Base-by-base conservation (phyloP, 2,113 vertebrate species). In the Microtus oregoni region DNA sequence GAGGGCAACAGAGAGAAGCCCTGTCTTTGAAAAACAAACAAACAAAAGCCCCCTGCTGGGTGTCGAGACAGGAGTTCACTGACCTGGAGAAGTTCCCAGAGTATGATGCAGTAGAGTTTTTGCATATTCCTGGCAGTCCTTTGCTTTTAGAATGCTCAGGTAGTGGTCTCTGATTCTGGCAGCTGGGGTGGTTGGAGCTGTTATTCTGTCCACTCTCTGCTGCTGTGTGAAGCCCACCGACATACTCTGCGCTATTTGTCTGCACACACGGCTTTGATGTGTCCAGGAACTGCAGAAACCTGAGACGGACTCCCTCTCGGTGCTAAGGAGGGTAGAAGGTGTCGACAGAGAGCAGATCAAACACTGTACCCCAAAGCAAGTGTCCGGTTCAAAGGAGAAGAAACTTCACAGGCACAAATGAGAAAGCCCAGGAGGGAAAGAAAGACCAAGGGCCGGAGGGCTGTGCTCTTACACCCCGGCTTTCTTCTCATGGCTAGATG, bases 281-380 rank as follows among this genome's bases (percentile, higher is more conserved):
- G 75, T 85, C 87, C 6, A 12, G 93, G 44, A 94, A 58, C 55
- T 82, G 5, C 65, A 77, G 72, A 75, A 86, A 93, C 89, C 92
- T 72, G 79, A 86, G 90, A 77, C 1, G 7, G 67, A 89, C 86
- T 86, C 65, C 52, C 61, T 81, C 86, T 92, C 55, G 38, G n/a
- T 44, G 19, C 75, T 93, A 78, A 82, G 75, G 94, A 88, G 93
- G 30, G 76, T 7, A 1, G 91, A 77, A 90, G 65, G 47, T 91
- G 70, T 90, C 47, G 11, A 70, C 58, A 85, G 47, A 81, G 94
- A 96, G 61, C 61, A 47, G 58, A 88, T 95, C 88, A 81, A 81
- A 96, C 76, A 91, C 65, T 90, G 12, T 61, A 87, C 77, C 87
- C 79, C 30, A 82, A 85, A 94, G 92, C 44, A 58, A 86, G 50